Conservation (phyloP, 2,888 invertebrate species). For the Spodoptera exigua region DNA sequence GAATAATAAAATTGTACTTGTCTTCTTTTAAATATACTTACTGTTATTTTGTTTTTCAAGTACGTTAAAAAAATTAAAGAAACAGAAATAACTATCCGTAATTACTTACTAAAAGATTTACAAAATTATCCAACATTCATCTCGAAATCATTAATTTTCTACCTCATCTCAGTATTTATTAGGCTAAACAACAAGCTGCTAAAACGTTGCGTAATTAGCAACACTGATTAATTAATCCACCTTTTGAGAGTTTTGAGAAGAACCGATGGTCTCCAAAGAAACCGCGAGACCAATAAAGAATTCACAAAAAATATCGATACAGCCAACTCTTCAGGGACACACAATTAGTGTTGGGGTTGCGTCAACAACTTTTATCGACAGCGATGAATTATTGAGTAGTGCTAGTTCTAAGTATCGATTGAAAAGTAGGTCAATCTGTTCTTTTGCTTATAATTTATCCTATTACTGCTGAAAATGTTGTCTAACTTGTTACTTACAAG, state of each 20-base stretch:
- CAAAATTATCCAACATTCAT: too few relatives aligned
- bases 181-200: too few relatives aligned
- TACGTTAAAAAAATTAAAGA: too few relatives aligned
- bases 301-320: conserved; percentile 52
- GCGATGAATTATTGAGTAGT: conserved; percentile 1
- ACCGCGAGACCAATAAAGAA: conserved; percentile 43
- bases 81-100: too few relatives aligned
- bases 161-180: neutral
- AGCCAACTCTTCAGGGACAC: conserved; percentile 45
- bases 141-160: neutral
- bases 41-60: too few relatives aligned
- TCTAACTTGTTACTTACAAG: too few relatives aligned
- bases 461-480: too few relatives aligned
- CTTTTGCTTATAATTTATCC: too few relatives aligned
- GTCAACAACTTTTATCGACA: conserved; percentile 1
- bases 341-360: conserved; percentile 37
- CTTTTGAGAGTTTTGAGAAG: conserved; percentile 33
- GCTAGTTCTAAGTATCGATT: neutral
- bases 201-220: neutral
- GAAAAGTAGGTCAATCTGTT: too few relatives aligned
- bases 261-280: conserved; percentile 30
- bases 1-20: too few relatives aligned
- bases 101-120: too few relatives aligned
- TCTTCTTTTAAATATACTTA: too few relatives aligned
- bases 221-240: conserved; percentile 47